phyloP scores from a whole-genome alignment of 2,888 invertebrate genomes.

The Plagodis pulveraria region DNA sequence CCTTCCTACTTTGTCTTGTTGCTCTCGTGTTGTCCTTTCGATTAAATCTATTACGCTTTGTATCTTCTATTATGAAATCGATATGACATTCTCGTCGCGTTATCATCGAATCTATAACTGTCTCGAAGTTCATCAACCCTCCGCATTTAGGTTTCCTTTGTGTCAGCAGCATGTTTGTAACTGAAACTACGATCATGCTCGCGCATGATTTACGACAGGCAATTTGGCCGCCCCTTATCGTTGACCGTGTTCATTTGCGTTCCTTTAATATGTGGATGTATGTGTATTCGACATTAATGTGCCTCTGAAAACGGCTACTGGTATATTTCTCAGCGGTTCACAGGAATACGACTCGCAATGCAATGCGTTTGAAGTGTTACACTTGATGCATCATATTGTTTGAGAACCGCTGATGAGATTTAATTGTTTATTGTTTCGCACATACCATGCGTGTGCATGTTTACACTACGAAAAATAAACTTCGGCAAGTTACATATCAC shows the following conservation, averaged over 20 bases:
- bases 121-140: constrained; percentile 47
- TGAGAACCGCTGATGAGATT: constrained; percentile 54
- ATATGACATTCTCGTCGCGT: constrained; percentile 18
- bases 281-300: constrained; percentile 36
- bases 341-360: constrained; percentile 42
- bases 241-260: constrained; percentile 56
- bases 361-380: constrained; percentile 55
- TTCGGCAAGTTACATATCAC: constrained; percentile 39
- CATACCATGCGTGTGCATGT: constrained; percentile 49
- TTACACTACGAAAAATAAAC: constrained; percentile 52
- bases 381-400: constrained; percentile 49
- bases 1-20: constrained; percentile 40
- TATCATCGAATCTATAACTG: constrained; percentile 31
- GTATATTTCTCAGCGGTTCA: constrained; percentile 45
- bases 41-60: constrained; percentile 25
- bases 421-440: constrained; percentile 65
- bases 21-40: constrained; percentile 24
- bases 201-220: constrained; percentile 54
- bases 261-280: constrained; percentile 45
- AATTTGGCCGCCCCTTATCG: constrained; percentile 60
- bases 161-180: constrained; percentile 44
- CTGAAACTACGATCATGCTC: constrained; percentile 47
- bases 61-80: constrained; percentile 20
- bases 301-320: constrained; percentile 39
- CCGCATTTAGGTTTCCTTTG: constrained; percentile 43